Conservation (phyloP, 1,140 invertebrate genomes). For the Bemisia tabaci region DNA sequence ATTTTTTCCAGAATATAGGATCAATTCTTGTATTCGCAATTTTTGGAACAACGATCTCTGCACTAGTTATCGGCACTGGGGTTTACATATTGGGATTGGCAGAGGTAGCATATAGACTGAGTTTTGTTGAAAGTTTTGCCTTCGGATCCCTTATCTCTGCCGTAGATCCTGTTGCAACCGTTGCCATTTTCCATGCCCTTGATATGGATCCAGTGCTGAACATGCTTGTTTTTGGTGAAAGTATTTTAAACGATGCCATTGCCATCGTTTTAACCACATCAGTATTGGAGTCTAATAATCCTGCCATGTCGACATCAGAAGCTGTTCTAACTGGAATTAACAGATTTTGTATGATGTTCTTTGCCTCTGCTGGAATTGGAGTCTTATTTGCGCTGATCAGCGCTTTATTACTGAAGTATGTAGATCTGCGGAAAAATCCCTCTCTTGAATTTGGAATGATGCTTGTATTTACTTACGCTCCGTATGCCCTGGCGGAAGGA, state of each 20-base stretch:
- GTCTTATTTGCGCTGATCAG: slow-evolving; percentile 86
- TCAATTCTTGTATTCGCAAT: slow-evolving; percentile 92
- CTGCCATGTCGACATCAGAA: slow-evolving; percentile 56
- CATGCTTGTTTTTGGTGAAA: slow-evolving; percentile 98
- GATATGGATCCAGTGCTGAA: slow-evolving; percentile 91
- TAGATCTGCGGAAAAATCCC: slow-evolving; percentile 93
- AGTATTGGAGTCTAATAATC: slow-evolving; percentile 60
- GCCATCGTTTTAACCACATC: slow-evolving; percentile 93
- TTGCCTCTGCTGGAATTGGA: slow-evolving; percentile 95
- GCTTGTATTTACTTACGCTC: slow-evolving; percentile 95
- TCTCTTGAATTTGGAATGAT: slow-evolving; percentile 97
- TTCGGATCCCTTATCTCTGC: slow-evolving; percentile 98
- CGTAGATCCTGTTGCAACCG: slow-evolving; percentile 94
- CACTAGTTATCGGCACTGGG: slow-evolving; percentile 84
- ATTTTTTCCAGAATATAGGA: slow-evolving; percentile 97
- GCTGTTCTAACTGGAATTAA: slow-evolving; percentile 80
- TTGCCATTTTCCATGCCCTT: slow-evolving; percentile 95
- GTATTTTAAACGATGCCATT: slow-evolving; percentile 95
- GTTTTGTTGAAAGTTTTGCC: slow-evolving; percentile 93
- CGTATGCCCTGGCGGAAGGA: slow-evolving; percentile 95
- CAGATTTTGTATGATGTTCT: slow-evolving; percentile 94
- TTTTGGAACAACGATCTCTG: slow-evolving; percentile 89
- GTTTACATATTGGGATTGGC: slow-evolving; percentile 86
- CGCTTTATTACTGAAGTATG: slow-evolving; percentile 86
- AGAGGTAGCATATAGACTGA: slow-evolving; percentile 76